Evolutionary conservation across 2,888 invertebrate species (phyloP).

Genomic region (Eremobia ochroleuca): DNA sequence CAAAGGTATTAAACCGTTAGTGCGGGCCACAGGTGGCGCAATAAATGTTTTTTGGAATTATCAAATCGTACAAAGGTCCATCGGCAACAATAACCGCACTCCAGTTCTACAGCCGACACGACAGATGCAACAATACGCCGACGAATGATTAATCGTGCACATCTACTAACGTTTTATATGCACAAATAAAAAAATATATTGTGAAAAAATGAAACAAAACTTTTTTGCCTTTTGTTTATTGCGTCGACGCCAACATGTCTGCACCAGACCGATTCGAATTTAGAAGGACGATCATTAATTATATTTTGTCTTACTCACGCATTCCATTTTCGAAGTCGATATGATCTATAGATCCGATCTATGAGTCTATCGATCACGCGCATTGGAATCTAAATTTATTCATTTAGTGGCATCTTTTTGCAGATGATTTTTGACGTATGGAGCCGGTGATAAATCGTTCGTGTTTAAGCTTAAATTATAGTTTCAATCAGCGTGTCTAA

Average conservation of each 20-base stretch:
- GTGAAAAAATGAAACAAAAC: constrained; percentile 81
- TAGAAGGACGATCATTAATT: constrained; percentile 89
- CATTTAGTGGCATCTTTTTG: constrained; percentile 90
- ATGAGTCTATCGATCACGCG: constrained; percentile 90
- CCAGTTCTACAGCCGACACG: constrained; percentile 81
- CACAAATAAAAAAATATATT: constrained; percentile 79
- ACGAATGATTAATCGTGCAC: constrained; percentile 87
- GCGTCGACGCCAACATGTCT: constrained; percentile 90
- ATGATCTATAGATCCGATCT: constrained; percentile 91
- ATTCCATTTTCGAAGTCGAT: constrained; percentile 90
- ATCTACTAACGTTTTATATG: constrained; percentile 87
- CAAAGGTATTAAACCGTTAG: constrained; percentile 71
- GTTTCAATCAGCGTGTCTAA: constrained; percentile 79
- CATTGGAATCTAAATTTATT: constrained; percentile 89
- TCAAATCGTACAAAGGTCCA: constrained; percentile 80
- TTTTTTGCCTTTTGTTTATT: constrained; percentile 90
- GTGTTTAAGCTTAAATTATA: constrained; percentile 77
- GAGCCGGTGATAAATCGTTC: constrained; percentile 78
- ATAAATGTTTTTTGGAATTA: constrained; percentile 77
- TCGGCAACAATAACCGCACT: constrained; percentile 81
- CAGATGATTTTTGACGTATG: constrained; percentile 84
- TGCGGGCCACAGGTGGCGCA: constrained; percentile 84
- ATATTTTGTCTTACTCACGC: constrained; percentile 91
- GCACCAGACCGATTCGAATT: constrained; percentile 89
- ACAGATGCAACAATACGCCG: constrained; percentile 88